Conservation (phyloP, 2,113 vertebrate genomes). For the Otocyon megalotis region DNA sequence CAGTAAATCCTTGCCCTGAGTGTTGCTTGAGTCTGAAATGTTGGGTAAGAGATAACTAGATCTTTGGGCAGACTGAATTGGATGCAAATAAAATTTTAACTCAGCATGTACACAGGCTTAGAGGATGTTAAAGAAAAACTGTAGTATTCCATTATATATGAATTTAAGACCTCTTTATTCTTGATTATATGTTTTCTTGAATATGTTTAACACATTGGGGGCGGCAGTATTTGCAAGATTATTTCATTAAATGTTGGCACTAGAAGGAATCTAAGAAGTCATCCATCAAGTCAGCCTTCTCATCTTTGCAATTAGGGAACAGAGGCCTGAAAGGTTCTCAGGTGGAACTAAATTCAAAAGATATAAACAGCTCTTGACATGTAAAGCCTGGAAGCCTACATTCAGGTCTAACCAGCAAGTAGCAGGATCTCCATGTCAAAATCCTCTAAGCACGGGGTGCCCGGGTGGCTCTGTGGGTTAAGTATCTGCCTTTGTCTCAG, state of each 20-base stretch:
- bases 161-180: not conserved
- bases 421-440: not conserved
- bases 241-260: slow-evolving; percentile 26
- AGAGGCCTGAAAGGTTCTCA: not conserved
- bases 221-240: not conserved
- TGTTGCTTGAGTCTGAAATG: not conserved
- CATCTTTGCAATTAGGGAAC: not conserved
- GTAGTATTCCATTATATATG: not conserved
- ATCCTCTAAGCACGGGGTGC: not conserved
- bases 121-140: not conserved
- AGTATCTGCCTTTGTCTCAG: too few species aligned
- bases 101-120: not conserved
- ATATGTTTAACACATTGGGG: not conserved
- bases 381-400: not conserved
- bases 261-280: not conserved
- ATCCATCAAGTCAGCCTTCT: not conserved
- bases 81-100: slow-evolving; percentile 40
- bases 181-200: slow-evolving; percentile 40
- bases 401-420: not conserved
- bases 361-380: not conserved
- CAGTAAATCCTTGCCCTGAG: not conserved
- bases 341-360: slow-evolving; percentile 21
- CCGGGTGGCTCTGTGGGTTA: too few species aligned
- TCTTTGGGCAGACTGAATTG: not conserved
- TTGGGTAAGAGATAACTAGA: not conserved